These are phyloP conservation scores for Urocolius indicus DNA, from an alignment of 2,113 vertebrate species.

Conservation along the genomic window DNA sequence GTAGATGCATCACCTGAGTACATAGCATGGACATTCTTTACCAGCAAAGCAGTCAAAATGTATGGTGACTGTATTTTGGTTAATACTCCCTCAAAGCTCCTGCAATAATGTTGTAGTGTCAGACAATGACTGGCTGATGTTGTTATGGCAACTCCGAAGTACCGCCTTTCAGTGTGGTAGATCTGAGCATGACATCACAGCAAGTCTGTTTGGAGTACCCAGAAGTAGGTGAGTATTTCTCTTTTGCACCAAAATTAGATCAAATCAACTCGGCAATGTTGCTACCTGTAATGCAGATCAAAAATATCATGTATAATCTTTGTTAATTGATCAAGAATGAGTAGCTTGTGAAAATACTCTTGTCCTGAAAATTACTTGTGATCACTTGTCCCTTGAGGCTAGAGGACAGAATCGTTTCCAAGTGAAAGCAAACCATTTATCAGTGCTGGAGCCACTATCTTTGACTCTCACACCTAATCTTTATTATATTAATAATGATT, in stretches of 20 bases:
- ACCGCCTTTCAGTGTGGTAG: slow-evolving; percentile 26
- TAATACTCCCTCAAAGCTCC: slow-evolving; percentile 13
- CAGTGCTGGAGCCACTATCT: neutral
- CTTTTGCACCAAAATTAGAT: neutral
- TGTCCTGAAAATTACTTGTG: neutral
- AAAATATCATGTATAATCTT: neutral
- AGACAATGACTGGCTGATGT: slow-evolving; percentile 59
- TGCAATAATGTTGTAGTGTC: slow-evolving; percentile 8
- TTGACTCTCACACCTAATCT: neutral
- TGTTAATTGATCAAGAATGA: neutral
- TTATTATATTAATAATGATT: neutral
- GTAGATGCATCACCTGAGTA: neutral
- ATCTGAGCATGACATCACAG: slow-evolving; percentile 11
- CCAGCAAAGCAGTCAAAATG: neutral
- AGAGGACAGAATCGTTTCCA: neutral
- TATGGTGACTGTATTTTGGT: slow-evolving; percentile 11
- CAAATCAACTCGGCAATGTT: neutral
- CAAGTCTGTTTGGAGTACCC: slow-evolving; percentile 29
- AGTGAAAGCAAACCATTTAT: neutral
- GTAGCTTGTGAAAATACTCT: neutral
- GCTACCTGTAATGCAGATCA: neutral
- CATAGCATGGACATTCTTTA: neutral
- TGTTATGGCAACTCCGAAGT: slow-evolving; percentile 41
- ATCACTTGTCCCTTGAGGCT: neutral
- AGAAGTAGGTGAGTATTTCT: neutral